Base-by-base conservation (phyloP, 2,797 vertebrate species). In the Scolopax bukidnonensis region DNA sequence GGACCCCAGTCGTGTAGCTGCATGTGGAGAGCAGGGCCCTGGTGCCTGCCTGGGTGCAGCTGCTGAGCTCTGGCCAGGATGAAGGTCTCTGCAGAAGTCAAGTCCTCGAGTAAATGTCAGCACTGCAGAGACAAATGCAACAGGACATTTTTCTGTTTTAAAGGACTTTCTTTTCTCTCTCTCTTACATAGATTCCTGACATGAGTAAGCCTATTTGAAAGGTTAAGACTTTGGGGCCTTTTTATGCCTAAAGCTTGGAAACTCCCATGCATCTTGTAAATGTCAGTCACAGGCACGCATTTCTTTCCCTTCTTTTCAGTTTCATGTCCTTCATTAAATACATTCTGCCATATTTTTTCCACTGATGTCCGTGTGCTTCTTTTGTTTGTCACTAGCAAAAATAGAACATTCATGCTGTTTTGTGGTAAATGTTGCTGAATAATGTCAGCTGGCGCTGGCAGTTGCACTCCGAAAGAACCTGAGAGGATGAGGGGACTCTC, bases 381-480 rank as follows among this genome's bases (percentile, higher is more conserved):
- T 89, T 82, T 93, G 38, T 92, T 23, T n/a, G 87, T 87, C 69
- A 38, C 89, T 94, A 95, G 91, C 96, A 90, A 89, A 97, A 97
- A 94, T 95, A 89, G 90, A 94, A 65, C 69, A 54, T 56, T 92
- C 19, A 1, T 60, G 84, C 89, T 96, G 85, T 94, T 93, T 96
- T 96, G 92, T 41, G 41, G 51, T 82, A 80, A 65, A 38, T 33
- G 47, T 88, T 51, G 7, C 81, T 96, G 51, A 77, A 61, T 85
- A 76, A 47, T n/a, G 28, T 70, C 64, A 81, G 84, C 84, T 28
- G 13, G 28, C 30, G 17, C 45, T 96, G 65, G 79, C 82, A 67
- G 64, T 91, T 95, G 21, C 51, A 33, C 47, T 94, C 41, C 23
- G 11, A 89, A 90, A 65, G 60, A 87, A 61, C 51, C 45, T 5